A percentile compares a stretch with the other conserved stretches of the same genome.
phyloP scores from a whole-genome alignment of 2,113 vertebrate genomes.

The Tauraco erythrolophus region DNA sequence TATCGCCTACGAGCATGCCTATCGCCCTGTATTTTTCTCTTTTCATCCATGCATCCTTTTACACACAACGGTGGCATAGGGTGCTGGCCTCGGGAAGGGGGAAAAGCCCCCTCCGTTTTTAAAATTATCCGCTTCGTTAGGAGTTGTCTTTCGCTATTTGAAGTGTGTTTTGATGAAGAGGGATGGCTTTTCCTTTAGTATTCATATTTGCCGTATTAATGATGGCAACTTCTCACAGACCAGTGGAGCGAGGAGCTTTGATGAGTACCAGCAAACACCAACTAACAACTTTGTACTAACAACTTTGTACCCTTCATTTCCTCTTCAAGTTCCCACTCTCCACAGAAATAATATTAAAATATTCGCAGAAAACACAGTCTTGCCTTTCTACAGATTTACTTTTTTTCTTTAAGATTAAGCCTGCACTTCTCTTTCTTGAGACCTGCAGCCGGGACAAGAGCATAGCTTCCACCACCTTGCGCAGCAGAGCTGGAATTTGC shows the following conservation, averaged over 20 bases:
- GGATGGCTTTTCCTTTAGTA: neutral
- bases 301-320: neutral
- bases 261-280: neutral
- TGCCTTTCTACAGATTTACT: neutral
- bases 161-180: neutral
- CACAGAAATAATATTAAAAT: neutral
- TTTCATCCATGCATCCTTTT: neutral
- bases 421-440: neutral
- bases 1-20: rapidly evolving
- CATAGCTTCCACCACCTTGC: neutral
- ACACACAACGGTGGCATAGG: rapidly evolving
- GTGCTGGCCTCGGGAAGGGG: neutral
- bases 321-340: neutral
- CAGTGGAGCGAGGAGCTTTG: neutral
- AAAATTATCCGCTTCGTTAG: neutral
- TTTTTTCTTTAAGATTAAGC: neutral
- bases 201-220: neutral
- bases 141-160: neutral
- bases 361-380: neutral
- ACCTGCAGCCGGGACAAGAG: neutral
- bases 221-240: neutral
- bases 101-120: neutral
- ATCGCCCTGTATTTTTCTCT: neutral
- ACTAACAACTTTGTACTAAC: neutral
- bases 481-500: neutral